phyloP scores from a whole-genome alignment of 2,113 vertebrate genomes.

The Penelope pileata region DNA sequence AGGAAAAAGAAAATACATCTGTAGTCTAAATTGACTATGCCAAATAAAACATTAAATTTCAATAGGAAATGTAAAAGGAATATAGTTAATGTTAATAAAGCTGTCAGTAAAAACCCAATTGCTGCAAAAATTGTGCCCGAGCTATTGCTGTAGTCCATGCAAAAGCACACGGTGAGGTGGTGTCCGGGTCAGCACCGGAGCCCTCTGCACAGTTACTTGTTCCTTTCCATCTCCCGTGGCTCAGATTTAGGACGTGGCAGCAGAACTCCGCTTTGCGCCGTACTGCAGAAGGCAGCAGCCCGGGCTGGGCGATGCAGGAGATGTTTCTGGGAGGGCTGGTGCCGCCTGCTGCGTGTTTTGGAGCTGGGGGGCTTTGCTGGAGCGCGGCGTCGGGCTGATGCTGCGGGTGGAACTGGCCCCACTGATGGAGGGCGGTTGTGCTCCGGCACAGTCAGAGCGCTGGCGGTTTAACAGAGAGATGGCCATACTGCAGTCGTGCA shows the following conservation, averaged over 20 bases:
- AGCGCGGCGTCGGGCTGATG: fast-evolving
- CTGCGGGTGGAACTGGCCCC: not conserved
- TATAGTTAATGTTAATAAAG: constrained; percentile 52
- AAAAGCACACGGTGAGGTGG: not conserved
- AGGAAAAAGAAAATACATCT: constrained; percentile 57
- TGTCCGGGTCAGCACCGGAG: too few relatives aligned
- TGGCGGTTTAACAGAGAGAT: not conserved
- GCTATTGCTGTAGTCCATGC: not conserved
- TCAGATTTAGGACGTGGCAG: fast-evolving
- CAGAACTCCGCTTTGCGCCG: fast-evolving
- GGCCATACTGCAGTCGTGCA: fast-evolving
- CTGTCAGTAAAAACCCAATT: not conserved
- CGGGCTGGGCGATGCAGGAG: too few relatives aligned
- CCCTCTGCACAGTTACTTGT: fast-evolving
- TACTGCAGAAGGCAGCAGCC: too few relatives aligned
- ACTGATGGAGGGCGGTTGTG: not conserved
- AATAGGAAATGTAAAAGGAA: constrained; percentile 55
- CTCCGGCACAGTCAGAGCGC: not conserved
- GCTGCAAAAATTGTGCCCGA: not conserved
- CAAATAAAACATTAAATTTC: constrained; percentile 60
- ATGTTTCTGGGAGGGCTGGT: fast-evolving
- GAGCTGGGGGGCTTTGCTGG: too few relatives aligned
- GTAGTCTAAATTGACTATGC: constrained; percentile 65
- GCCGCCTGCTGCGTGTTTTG: fast-evolving
- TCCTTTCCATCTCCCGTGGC: fast-evolving